Evolutionary conservation across 2,113 vertebrate species (phyloP).

Genomic region (Numida meleagris): DNA sequence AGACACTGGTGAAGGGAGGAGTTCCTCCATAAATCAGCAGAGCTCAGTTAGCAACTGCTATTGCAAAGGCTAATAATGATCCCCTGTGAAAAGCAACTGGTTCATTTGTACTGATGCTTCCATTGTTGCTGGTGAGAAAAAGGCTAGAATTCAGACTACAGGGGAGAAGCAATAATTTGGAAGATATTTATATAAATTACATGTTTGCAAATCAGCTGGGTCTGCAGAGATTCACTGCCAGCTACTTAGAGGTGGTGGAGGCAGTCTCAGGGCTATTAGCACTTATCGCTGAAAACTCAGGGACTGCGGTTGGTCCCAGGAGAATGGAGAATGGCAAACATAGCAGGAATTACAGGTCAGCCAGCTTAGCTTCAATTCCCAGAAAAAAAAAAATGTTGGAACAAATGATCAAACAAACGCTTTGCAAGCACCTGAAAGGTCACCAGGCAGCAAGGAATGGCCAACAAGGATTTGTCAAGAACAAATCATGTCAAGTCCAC

Average conservation of each 20-base stretch:
- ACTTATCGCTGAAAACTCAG: conserved; percentile 3
- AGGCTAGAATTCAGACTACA: background rate
- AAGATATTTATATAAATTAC: conserved; percentile 27
- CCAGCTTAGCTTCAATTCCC: conserved; percentile 45
- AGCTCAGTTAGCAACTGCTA: background rate
- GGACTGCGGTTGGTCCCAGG: background rate
- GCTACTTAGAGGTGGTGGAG: background rate
- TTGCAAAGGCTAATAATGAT: background rate
- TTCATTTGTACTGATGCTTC: background rate
- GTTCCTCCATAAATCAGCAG: background rate
- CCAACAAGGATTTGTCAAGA: background rate
- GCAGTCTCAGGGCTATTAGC: background rate
- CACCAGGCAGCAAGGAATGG: background rate
- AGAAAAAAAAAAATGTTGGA: conserved; percentile 3
- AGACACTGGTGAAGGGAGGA: background rate
- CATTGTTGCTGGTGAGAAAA: background rate
- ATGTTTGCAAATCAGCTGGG: conserved; percentile 14
- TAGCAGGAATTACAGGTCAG: conserved; percentile 20
- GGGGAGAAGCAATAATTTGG: background rate
- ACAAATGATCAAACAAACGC: conserved; percentile 1
- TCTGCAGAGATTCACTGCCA: conserved; percentile 23
- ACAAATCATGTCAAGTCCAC: background rate
- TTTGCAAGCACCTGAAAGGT: background rate
- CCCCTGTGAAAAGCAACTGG: background rate
- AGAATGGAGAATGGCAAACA: conserved; percentile 20